Evolutionary conservation across 35 echinoderm and acorn worm genomes (phyloP).

Genomic region (Ophioderma brevispina): DNA sequence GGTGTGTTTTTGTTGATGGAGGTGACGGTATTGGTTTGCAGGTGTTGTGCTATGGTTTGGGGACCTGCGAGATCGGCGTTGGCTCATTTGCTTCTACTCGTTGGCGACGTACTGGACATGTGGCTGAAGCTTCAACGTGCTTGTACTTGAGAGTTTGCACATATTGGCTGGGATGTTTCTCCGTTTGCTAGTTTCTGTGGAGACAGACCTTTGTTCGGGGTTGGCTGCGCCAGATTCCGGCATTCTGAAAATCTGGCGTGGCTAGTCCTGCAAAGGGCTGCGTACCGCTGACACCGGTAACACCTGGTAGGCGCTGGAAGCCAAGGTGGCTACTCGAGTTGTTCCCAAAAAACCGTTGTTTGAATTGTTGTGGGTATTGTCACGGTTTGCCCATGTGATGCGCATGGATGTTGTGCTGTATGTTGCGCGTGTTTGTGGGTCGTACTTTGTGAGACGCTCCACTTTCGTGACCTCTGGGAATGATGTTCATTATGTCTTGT

Average conservation of each 20-base stretch:
- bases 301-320: not conserved
- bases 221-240: not conserved
- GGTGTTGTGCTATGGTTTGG: no score
- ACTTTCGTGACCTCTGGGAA: constrained; percentile 5
- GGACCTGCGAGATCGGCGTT: not conserved
- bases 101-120: not conserved
- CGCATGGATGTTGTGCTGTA: not conserved
- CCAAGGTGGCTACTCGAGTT: not conserved
- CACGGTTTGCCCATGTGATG: not conserved
- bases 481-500: constrained; percentile 2
- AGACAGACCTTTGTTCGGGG: not conserved
- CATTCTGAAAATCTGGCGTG: not conserved
- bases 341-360: constrained; percentile 2
- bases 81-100: not conserved
- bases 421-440: not conserved
- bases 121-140: not conserved
- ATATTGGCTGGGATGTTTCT: not conserved
- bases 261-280: not conserved
- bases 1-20: not conserved
- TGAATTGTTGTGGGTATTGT: not conserved
- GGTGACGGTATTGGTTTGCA: no score
- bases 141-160: not conserved
- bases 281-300: not conserved
- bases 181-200: not conserved
- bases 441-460: not conserved